A percentile compares a stretch with the other conserved stretches of the same genome.
These are phyloP conservation scores for Mustelus asterias DNA, from an alignment of 2,113 vertebrate species.

Conservation along the genomic window DNA sequence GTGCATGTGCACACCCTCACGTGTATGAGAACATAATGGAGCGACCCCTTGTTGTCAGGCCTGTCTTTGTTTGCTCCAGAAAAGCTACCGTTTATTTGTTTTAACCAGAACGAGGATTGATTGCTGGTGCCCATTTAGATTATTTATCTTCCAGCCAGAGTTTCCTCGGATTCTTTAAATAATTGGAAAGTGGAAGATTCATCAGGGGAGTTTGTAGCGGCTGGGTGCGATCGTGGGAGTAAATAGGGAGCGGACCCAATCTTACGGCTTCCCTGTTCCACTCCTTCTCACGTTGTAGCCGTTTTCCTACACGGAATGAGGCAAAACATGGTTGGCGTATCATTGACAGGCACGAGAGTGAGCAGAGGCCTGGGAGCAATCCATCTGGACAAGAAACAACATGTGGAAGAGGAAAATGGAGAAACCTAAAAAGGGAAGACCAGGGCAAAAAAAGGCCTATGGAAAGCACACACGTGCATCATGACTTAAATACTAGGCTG, in stretches of 20 bases:
- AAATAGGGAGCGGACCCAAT: background rate
- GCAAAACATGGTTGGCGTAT: background rate
- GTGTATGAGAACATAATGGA: background rate
- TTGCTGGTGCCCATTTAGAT: slow-evolving; percentile 44
- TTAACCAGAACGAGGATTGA: slow-evolving; percentile 41
- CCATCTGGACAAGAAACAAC: background rate
- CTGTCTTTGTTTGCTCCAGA: background rate
- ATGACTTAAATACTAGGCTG: background rate
- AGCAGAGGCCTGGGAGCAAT: background rate
- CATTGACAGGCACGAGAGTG: background rate
- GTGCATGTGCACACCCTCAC: background rate
- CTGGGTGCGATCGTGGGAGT: background rate
- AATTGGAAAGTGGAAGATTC: slow-evolving; percentile 20
- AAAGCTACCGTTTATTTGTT: slow-evolving; percentile 5
- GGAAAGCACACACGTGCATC: background rate
- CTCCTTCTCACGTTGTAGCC: background rate
- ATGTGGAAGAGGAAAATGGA: background rate
- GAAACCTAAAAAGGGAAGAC: background rate
- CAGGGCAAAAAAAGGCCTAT: background rate
- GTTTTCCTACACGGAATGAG: background rate
- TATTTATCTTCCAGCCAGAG: slow-evolving; percentile 42
- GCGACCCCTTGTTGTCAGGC: background rate
- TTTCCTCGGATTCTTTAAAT: slow-evolving; percentile 49
- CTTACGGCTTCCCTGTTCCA: background rate
- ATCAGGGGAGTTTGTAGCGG: background rate